Evolutionary conservation across 2,113 vertebrate genomes (phyloP), one percentile per base, ranked within the genome.

Genomic region (Colossoma macropomum): DNA sequence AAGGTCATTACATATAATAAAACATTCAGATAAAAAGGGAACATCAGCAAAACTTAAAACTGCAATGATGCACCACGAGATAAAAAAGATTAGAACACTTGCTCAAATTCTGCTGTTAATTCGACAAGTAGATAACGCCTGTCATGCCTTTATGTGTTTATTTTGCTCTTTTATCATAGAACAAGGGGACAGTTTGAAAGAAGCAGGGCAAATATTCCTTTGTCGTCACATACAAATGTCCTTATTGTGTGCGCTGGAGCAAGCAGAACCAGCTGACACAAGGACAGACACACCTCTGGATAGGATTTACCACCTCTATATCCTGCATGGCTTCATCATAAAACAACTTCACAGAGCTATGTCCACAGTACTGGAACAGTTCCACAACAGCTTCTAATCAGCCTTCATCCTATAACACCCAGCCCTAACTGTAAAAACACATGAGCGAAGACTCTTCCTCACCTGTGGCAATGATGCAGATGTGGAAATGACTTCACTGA

Each of bases 221-320:
- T 62, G 59, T 25, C n/a, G 2, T 62, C 59, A 62, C 1, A 34
- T 32, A 38, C n/a, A 69, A 69, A 69, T 41, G 17, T 41, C 66
- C 25, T 19, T 80, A 15, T 34, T 80, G 12, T 80, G 45, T 52
- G 59, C 25, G 25, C 25, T 9, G 63, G 32, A 59, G 32, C 17
- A 27, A 28, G 19, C 60, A 73, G 27, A 62, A 62, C 25, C 13
- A 28, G 52, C 60, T 63, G 23, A 68, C 76, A 70, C 21, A 41
- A 70, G 54, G 59, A 25, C 0, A 70, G 68, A 23, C 68, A 68
- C 77, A 79, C 59, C 59, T 63, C 34, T 65, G 76, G 48, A 32
- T 9, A 66, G 41, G 62, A 66, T 78, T 78, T 66, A 12, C 19
- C 27, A 62, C 28, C 28, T 79, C 32, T 34, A 54, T 19, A 68